These are phyloP conservation scores for Coregonus sp. DNA, from an alignment of 2,797 vertebrate species.

Conservation along the genomic window DNA sequence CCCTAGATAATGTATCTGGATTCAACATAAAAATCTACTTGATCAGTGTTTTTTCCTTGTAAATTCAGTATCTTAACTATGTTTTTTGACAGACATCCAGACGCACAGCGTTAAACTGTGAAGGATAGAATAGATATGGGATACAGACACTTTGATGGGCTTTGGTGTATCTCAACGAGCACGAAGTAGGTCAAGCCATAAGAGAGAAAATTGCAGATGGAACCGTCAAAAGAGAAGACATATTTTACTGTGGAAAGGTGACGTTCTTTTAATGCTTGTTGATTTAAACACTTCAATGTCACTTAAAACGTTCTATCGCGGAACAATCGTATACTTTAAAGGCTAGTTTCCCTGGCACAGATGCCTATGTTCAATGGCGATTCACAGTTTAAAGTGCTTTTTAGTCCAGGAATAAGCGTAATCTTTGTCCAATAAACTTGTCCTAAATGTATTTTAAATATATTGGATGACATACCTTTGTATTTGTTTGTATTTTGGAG, in stretches of 20 bases:
- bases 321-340: not conserved
- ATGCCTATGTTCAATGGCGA: not conserved
- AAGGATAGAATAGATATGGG: conserved; percentile 87
- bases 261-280: conserved; percentile 47
- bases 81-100: conserved; percentile 76
- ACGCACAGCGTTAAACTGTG: conserved; percentile 76
- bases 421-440: not conserved
- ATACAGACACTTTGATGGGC: conserved; percentile 90
- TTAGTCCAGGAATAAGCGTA: not conserved
- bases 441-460: not conserved
- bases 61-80: not conserved
- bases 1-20: not conserved
- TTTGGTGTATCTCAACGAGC: conserved; percentile 86
- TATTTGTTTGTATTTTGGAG: not conserved
- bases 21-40: not conserved
- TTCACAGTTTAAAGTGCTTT: not conserved
- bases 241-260: conserved; percentile 97
- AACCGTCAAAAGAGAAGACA: conserved; percentile 84
- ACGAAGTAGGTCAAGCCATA: conserved; percentile 90
- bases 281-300: not conserved
- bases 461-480: not conserved
- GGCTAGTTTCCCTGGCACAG: not conserved
- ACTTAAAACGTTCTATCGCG: not conserved
- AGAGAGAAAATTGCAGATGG: conserved; percentile 89
- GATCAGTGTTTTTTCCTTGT: no score